phyloP scores from a whole-genome alignment of 2,113 vertebrate genomes.

The Hirundichthys speculiger region DNA sequence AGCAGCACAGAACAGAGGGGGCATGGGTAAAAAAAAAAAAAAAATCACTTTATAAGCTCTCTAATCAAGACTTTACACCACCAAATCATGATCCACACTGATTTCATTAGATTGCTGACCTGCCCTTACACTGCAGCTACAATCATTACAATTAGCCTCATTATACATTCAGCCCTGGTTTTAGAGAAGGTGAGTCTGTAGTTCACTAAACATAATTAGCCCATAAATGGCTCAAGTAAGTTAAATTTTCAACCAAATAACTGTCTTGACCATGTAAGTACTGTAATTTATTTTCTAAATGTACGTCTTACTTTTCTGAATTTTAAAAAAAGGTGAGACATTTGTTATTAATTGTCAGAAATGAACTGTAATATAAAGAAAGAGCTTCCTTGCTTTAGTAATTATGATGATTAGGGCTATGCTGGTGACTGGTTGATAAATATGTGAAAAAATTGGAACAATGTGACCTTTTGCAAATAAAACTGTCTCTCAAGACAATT shows the following conservation, averaged over 20 bases:
- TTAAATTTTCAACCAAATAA: not conserved
- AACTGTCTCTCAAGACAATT: conserved; percentile 65
- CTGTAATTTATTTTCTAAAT: not conserved
- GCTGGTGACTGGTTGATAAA: conserved; percentile 58
- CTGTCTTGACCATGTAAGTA: not conserved
- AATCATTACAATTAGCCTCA: conserved; percentile 25
- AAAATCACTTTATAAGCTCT: conserved; percentile 17
- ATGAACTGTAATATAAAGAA: not conserved
- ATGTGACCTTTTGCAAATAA: conserved; percentile 73
- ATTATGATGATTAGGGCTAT: conserved; percentile 40
- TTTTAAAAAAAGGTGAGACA: too few relatives aligned
- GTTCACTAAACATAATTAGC: not conserved
- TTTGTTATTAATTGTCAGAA: not conserved
- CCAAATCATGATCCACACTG: conserved; percentile 30
- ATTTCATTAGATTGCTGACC: conserved; percentile 15
- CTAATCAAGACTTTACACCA: conserved; percentile 37
- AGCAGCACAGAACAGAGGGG: conserved; percentile 6
- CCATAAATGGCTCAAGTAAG: not conserved
- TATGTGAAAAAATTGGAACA: conserved; percentile 63
- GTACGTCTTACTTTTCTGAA: too few relatives aligned
- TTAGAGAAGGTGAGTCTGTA: not conserved
- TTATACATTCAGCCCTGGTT: conserved; percentile 8
- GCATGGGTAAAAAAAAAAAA: conserved; percentile 10
- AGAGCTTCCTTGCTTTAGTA: conserved; percentile 19
- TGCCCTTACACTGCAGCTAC: not conserved